Evolutionary conservation across 2,113 vertebrate genomes (phyloP).

Genomic region (human (Homo sapiens)): GRCh38 chr3:107572501-107573000

Average conservation of each 20-base stretch:
- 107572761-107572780: constrained; percentile 39
- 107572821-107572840: constrained; percentile 12
- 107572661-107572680: constrained; percentile 62
- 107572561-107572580: constrained; percentile 58
- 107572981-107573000: constrained; percentile 32
- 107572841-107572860: constrained; percentile 33
- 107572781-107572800: neutral
- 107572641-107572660: constrained; percentile 45
- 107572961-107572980: neutral
- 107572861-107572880: neutral
- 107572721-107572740: constrained; percentile 28
- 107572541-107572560: constrained; percentile 34
- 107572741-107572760: neutral
- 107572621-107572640: constrained; percentile 47
- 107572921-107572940: constrained; percentile 13
- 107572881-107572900: neutral
- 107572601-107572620: constrained; percentile 59
- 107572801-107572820: neutral
- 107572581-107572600: constrained; percentile 50
- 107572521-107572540: constrained; percentile 12
- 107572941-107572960: constrained; percentile 30
- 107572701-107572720: constrained; percentile 39
- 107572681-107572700: constrained; percentile 59
- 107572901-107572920: neutral
- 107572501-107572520: constrained; percentile 51